Conservation (phyloP, 2,888 invertebrate genomes). For the Chaetoderma sp. region DNA sequence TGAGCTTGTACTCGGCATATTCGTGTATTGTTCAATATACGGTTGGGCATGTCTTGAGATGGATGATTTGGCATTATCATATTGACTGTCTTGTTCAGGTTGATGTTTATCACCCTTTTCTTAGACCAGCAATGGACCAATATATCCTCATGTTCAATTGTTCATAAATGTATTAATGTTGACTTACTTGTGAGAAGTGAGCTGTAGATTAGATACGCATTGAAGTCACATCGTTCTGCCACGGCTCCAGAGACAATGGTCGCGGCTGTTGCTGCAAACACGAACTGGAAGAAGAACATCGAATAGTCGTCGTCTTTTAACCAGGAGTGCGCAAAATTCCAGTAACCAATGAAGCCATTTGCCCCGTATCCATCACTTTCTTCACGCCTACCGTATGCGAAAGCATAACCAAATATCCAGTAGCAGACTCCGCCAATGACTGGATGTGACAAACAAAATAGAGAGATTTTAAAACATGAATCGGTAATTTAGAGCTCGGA, state of each 20-base stretch:
- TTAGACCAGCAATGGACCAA: too few species aligned
- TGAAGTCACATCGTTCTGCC: constrained; percentile 73
- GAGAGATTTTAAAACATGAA: too few species aligned
- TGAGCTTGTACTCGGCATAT: too few species aligned
- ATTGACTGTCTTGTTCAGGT: too few species aligned
- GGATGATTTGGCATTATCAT: too few species aligned
- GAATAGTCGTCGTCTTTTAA: constrained; percentile 47
- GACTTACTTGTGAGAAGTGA: constrained; percentile 71
- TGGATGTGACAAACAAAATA: constrained; percentile 34
- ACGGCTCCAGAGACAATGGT: constrained; percentile 74
- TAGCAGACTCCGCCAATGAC: constrained; percentile 68
- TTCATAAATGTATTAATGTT: too few species aligned
- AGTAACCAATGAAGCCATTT: constrained; percentile 68
- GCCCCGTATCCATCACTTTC: too few species aligned
- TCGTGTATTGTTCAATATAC: too few species aligned
- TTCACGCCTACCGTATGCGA: constrained; percentile 69
- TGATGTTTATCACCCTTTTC: too few species aligned
- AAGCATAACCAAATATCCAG: constrained; percentile 71
- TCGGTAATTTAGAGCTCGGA: too few species aligned
- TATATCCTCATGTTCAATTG: too few species aligned
- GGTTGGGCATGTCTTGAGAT: too few species aligned
- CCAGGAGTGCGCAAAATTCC: constrained; percentile 47
- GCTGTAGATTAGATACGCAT: constrained; percentile 73
- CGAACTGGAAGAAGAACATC: constrained; percentile 73
- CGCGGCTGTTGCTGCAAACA: constrained; percentile 74